Conservation (phyloP, 2,113 vertebrate genomes). For the Bufo gargarizans region DNA sequence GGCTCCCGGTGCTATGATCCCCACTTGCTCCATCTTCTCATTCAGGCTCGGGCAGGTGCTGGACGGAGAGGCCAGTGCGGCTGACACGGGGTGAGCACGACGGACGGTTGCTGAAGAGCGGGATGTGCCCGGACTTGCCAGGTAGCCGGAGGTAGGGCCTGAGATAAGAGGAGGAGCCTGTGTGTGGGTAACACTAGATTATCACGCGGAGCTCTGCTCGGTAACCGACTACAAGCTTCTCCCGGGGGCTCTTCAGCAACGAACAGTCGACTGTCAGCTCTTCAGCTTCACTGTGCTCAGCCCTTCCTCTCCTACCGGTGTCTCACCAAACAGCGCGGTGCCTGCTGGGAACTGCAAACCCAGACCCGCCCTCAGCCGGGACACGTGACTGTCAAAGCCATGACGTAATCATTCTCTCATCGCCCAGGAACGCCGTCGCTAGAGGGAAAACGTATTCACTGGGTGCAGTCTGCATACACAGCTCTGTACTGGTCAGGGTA, state of each 20-base stretch:
- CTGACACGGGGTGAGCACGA: background rate
- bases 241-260: too few species aligned
- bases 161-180: too few species aligned
- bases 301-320: background rate
- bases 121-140: too few species aligned
- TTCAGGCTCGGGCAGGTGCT: slow-evolving; percentile 25
- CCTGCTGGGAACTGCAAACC: background rate
- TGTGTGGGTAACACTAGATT: too few species aligned
- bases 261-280: too few species aligned
- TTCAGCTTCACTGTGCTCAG: background rate
- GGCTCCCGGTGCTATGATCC: slow-evolving; percentile 10
- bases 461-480: too few species aligned
- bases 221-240: too few species aligned
- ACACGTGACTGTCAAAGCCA: background rate
- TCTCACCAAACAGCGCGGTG: background rate
- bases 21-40: slow-evolving; percentile 56
- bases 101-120: background rate
- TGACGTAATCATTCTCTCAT: background rate
- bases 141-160: too few species aligned
- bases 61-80: background rate
- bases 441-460: background rate
- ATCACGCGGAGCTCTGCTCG: too few species aligned
- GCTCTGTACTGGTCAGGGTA: too few species aligned
- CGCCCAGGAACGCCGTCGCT: background rate
- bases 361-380: background rate